Percentiles rank a stretch among this genome's conserved stretches.
phyloP scores from a whole-genome alignment of 2,888 invertebrate species.

The Cremastobaeus sp. region DNA sequence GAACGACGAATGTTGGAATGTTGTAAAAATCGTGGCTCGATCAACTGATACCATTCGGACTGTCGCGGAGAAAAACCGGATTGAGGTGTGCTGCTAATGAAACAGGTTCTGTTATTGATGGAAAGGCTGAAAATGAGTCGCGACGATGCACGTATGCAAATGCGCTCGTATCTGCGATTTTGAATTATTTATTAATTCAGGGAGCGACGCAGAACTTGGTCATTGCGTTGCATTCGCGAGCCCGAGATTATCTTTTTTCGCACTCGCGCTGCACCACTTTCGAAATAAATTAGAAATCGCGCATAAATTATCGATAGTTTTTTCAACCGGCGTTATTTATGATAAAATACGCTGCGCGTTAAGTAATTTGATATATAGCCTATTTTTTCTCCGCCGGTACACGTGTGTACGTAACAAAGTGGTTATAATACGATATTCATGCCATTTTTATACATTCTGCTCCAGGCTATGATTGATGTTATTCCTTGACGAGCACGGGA shows the following conservation, averaged over 20 bases:
- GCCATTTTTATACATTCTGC: not conserved
- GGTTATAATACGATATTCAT: conserved; percentile 6
- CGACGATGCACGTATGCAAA: conserved; percentile 58
- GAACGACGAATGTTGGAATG: conserved; percentile 34
- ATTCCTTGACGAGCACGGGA: too few relatives aligned
- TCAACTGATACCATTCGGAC: conserved; percentile 50
- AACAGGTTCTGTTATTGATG: conserved; percentile 57
- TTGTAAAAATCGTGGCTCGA: conserved; percentile 36
- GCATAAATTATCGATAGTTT: conserved; percentile 30
- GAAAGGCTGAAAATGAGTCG: conserved; percentile 48
- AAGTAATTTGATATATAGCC: conserved; percentile 14
- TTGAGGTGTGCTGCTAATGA: conserved; percentile 42
- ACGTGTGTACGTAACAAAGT: not conserved
- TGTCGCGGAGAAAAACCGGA: conserved; percentile 45
- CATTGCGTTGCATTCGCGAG: conserved; percentile 35
- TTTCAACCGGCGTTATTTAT: conserved; percentile 20
- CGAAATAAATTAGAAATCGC: conserved; percentile 55
- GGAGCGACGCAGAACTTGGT: conserved; percentile 46
- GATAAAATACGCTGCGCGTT: conserved; percentile 12
- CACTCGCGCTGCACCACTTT: conserved; percentile 31
- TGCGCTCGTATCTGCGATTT: conserved; percentile 43
- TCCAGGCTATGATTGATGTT: not conserved
- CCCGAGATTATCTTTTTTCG: conserved; percentile 6
- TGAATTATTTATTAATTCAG: conserved; percentile 52
- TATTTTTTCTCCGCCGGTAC: not conserved